Conservation (phyloP, 2,797 vertebrate genomes). For the Phalanger gymnotis region DNA sequence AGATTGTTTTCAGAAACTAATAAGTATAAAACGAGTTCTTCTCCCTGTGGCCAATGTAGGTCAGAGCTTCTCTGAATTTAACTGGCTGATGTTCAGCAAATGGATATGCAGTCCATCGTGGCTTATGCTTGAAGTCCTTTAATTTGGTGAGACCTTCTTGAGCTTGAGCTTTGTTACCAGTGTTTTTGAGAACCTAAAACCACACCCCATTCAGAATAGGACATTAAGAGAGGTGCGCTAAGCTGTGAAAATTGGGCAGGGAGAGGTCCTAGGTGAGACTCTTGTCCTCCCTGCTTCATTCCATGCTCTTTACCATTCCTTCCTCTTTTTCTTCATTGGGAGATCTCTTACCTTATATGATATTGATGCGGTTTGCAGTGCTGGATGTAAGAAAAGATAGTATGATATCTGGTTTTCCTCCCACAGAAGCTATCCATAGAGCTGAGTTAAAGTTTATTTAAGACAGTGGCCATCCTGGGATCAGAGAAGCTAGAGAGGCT, state of each 20-base stretch:
- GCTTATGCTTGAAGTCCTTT: not conserved
- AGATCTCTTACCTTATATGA: not conserved
- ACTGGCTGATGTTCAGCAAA: not conserved
- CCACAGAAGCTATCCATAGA: too few species aligned
- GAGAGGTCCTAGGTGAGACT: not conserved
- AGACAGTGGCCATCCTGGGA: too few species aligned
- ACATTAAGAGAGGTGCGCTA: not conserved
- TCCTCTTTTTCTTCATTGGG: not conserved
- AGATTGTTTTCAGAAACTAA: not conserved
- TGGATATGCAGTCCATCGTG: not conserved
- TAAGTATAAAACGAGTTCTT: not conserved
- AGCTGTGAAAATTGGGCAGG: not conserved
- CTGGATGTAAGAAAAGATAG: too few species aligned
- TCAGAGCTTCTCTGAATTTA: not conserved
- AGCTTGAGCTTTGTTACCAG: not conserved
- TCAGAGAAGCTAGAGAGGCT: too few species aligned
- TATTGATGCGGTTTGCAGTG: too few species aligned
- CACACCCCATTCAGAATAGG: not conserved
- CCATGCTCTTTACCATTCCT: not conserved
- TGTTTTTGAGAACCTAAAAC: not conserved
- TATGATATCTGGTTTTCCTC: too few species aligned
- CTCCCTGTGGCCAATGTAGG: not conserved
- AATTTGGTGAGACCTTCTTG: not conserved
- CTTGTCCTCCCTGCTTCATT: not conserved
- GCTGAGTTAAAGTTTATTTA: too few species aligned